Evolutionary conservation across 1,140 invertebrate genomes (phyloP).

Genomic region (Scylla paramamosain): DNA sequence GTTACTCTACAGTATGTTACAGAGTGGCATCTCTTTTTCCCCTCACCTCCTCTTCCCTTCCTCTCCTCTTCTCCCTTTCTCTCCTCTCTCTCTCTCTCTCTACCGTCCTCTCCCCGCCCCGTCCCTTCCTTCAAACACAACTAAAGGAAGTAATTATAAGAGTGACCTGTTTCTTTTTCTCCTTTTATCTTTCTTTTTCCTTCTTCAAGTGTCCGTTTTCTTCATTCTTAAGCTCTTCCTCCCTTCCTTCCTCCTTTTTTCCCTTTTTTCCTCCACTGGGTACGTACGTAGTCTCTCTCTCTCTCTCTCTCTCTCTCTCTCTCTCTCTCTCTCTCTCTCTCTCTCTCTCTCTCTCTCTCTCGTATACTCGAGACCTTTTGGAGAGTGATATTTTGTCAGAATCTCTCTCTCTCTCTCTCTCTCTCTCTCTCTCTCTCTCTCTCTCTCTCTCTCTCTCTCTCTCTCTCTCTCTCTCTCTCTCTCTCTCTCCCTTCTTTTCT

Average conservation of each 20-base stretch:
- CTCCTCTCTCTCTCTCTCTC: background rate
- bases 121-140: background rate
- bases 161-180: background rate
- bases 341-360: background rate
- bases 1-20: too few species aligned
- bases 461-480: conserved; percentile 32
- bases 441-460: conserved; percentile 28
- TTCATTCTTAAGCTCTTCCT: background rate
- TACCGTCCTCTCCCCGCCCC: background rate
- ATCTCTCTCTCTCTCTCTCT: background rate
- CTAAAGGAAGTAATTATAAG: background rate
- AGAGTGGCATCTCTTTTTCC: too few species aligned
- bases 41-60: background rate
- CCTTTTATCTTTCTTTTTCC: background rate
- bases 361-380: too few species aligned
- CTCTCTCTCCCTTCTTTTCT: background rate
- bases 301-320: background rate
- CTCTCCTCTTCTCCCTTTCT: background rate
- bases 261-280: background rate
- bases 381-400: too few species aligned
- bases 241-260: background rate
- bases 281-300: background rate
- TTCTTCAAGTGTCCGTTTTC: background rate
- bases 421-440: conserved; percentile 1
- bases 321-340: background rate